A percentile compares a stretch with the other conserved stretches of the same genome.
Conservation (phyloP, 2,113 vertebrate species). For the Crotophaga sulcirostris region DNA sequence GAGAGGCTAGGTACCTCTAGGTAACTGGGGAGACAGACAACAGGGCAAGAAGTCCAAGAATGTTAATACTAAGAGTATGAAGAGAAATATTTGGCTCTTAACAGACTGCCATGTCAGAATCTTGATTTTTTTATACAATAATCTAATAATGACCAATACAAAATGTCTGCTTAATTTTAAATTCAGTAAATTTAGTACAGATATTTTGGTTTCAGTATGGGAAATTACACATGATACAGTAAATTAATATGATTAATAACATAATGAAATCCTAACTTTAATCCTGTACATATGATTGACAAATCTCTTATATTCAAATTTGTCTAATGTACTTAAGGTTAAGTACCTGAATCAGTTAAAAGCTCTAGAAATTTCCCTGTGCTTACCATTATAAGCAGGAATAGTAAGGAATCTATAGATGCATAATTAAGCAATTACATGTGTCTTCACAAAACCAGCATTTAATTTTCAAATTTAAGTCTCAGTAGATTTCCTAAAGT, state of each 20-base stretch:
- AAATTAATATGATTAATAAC: not conserved
- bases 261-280: not conserved
- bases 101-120: not conserved
- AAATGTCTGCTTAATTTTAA: not conserved
- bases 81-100: not conserved
- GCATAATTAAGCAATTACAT: not conserved
- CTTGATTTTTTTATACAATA: not conserved
- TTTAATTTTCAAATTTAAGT: not conserved
- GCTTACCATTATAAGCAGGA: not conserved
- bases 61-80: not conserved
- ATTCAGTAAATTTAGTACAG: not conserved
- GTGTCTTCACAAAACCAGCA: not conserved
- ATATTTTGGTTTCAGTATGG: not conserved
- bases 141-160: not conserved
- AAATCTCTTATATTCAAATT: not conserved
- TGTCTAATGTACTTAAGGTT: not conserved
- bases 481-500: not conserved
- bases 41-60: not conserved
- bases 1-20: not conserved
- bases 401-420: not conserved
- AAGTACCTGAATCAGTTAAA: not conserved
- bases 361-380: not conserved
- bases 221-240: not conserved
- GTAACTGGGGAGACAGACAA: not conserved
- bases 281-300: not conserved